Conservation (phyloP, 2,888 invertebrate species). For the Magallana nippona region DNA sequence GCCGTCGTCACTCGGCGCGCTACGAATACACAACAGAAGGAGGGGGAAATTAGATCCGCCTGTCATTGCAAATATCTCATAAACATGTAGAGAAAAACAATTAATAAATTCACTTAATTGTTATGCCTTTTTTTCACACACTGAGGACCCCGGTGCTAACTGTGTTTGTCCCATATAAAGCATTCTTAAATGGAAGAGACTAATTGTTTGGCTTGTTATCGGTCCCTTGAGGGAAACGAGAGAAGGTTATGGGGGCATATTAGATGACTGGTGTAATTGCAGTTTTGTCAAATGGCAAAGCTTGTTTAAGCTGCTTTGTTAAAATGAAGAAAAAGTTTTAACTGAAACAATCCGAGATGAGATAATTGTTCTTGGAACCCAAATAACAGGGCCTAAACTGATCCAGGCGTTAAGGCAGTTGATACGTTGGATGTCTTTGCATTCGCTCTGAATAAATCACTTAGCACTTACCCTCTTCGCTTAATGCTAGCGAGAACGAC, state of each 20-base stretch:
- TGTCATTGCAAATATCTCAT: neutral
- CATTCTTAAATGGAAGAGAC: neutral
- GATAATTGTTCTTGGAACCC: neutral
- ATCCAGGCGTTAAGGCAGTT: neutral
- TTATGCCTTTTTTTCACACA: neutral
- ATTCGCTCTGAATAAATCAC: neutral
- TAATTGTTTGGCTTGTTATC: constrained; percentile 6
- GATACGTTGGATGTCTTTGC: neutral
- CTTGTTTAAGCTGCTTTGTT: neutral
- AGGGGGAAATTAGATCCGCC: too few relatives aligned
- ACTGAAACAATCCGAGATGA: neutral
- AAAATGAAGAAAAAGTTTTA: neutral
- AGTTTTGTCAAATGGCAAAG: neutral
- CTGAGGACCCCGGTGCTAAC: neutral
- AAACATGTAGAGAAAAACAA: neutral
- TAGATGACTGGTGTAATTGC: constrained; percentile 12
- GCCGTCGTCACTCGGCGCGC: constrained; percentile 66
- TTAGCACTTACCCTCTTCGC: constrained; percentile 67
- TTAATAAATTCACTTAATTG: constrained; percentile 12
- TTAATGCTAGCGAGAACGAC: constrained; percentile 72
- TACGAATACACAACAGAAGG: constrained; percentile 53
- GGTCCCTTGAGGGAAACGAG: neutral
- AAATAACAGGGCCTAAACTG: neutral
- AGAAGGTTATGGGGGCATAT: neutral
- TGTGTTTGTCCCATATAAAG: neutral